Conservation (phyloP, 2,113 vertebrate genomes). For the Setophaga petechia region DNA sequence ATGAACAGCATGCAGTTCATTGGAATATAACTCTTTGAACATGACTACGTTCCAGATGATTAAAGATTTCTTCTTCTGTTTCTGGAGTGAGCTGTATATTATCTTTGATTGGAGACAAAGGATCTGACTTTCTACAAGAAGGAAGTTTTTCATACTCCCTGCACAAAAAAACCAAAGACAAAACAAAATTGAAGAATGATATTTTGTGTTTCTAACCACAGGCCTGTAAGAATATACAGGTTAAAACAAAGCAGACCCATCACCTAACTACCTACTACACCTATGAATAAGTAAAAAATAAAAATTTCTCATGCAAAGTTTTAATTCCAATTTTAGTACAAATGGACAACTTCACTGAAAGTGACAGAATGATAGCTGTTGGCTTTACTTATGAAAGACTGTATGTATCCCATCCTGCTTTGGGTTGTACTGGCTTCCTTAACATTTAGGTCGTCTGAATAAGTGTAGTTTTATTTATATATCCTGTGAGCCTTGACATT, state of each 20-base stretch:
- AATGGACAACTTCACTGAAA: background rate
- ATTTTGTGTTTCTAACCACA: background rate
- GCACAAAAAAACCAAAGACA: conserved; percentile 20
- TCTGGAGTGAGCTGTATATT: conserved; percentile 78
- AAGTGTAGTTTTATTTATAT: background rate
- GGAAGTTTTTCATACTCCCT: conserved; percentile 80
- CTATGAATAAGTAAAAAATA: background rate
- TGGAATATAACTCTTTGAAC: conserved; percentile 76
- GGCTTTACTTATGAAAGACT: background rate
- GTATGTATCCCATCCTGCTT: background rate
- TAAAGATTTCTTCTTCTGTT: conserved; percentile 72
- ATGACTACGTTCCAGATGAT: conserved; percentile 29
- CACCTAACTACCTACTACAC: background rate
- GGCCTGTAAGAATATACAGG: background rate
- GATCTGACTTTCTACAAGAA: conserved; percentile 73
- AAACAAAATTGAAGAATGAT: background rate
- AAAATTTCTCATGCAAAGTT: background rate
- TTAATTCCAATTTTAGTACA: background rate
- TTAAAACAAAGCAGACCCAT: background rate
- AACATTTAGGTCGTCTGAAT: background rate
- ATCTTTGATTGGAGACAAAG: conserved; percentile 84
- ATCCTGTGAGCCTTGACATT: background rate
- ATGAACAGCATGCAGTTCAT: background rate
- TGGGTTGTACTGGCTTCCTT: background rate
- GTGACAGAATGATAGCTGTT: background rate